A percentile compares a stretch with the other conserved stretches of the same genome.
phyloP scores from a whole-genome alignment of 2,888 invertebrate species.

The Chaitophorus viminalis region DNA sequence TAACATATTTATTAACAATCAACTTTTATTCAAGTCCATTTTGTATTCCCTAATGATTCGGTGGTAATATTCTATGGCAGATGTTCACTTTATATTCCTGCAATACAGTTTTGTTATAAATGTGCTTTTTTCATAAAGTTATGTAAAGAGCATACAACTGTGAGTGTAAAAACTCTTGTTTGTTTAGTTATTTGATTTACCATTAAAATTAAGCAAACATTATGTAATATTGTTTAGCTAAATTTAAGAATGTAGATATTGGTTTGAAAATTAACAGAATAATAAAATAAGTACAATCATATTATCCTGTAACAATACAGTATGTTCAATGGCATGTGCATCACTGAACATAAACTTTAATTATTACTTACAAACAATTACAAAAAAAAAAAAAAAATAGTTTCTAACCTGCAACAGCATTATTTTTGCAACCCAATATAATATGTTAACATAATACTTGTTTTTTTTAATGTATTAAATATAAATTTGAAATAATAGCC shows the following conservation, averaged over 20 bases:
- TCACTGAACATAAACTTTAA: not conserved
- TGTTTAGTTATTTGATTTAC: not conserved
- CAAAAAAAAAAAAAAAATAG: not conserved
- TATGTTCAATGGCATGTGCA: not conserved
- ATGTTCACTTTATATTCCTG: constrained; percentile 10
- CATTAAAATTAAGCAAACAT: not conserved
- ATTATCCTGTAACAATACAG: not conserved
- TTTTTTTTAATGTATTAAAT: too few species aligned
- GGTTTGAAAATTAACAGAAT: too few species aligned
- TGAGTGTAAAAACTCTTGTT: not conserved
- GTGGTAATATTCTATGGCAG: not conserved
- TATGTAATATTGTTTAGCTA: too few species aligned
- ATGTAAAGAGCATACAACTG: not conserved
- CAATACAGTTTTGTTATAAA: not conserved
- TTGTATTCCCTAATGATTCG: not conserved
- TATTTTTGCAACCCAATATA: not conserved
- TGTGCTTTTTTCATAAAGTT: not conserved
- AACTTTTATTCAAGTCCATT: not conserved
- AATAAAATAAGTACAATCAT: not conserved
- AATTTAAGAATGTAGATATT: too few species aligned
- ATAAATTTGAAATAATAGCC: too few species aligned
- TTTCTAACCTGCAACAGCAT: not conserved
- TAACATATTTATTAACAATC: not conserved
- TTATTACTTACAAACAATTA: not conserved
- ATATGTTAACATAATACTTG: too few species aligned